These are phyloP conservation scores for Ectobius pallidus DNA, from an alignment of 2,888 invertebrate genomes.

Conservation along the genomic window DNA sequence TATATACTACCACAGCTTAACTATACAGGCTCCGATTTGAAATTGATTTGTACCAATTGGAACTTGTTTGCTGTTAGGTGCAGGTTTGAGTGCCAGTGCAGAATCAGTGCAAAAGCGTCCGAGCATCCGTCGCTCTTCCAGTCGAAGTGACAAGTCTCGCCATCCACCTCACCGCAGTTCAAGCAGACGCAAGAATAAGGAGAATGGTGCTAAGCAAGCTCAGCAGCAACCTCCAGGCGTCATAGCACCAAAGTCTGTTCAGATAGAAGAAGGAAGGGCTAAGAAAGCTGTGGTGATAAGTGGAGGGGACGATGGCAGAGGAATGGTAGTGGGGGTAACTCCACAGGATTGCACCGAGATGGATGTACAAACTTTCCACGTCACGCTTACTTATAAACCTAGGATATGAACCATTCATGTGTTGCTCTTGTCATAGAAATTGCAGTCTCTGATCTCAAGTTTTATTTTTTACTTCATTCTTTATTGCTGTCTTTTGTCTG, in stretches of 20 bases:
- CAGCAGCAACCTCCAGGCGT: not conserved
- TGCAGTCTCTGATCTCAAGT: no score
- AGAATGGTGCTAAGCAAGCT: slow-evolving; percentile 53
- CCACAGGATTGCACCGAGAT: slow-evolving; percentile 59
- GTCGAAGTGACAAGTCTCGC: slow-evolving; percentile 56
- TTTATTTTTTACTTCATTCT: no score
- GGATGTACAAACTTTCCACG: slow-evolving; percentile 59
- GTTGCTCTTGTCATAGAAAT: no score
- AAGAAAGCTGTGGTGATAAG: slow-evolving; percentile 5
- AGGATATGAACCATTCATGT: slow-evolving; percentile 51
- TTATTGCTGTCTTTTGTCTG: no score
- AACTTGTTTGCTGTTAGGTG: no score
- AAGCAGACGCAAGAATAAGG: slow-evolving; percentile 59
- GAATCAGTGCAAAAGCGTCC: slow-evolving; percentile 67
- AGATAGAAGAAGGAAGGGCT: slow-evolving; percentile 20
- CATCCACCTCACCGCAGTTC: slow-evolving; percentile 58
- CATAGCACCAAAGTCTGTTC: slow-evolving; percentile 39
- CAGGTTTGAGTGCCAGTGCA: slow-evolving; percentile 65
- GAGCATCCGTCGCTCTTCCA: slow-evolving; percentile 60
- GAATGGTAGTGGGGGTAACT: slow-evolving; percentile 43
- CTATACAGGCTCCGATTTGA: no score
- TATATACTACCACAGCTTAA: no score
- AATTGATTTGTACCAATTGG: no score
- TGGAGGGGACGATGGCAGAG: slow-evolving; percentile 4
- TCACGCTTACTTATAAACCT: slow-evolving; percentile 60